phyloP scores from a whole-genome alignment of 92 coral and sea anemone species.

The Porites rus region DNA sequence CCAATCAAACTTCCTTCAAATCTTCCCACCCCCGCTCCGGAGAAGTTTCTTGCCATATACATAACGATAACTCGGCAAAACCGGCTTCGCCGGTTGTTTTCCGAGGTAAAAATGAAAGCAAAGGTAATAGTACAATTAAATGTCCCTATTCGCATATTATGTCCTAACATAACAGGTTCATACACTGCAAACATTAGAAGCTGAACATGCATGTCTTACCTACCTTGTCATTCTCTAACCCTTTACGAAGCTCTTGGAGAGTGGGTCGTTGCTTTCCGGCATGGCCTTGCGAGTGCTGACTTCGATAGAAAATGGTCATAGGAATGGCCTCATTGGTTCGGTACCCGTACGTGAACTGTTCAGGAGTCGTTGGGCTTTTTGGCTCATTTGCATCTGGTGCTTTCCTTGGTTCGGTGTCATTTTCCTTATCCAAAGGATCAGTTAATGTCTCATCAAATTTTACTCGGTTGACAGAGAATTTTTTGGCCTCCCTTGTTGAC shows the following conservation, averaged over 20 bases:
- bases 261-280: constrained; percentile 89
- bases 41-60: too few species aligned
- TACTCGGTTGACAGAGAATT: constrained; percentile 24
- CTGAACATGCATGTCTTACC: not conserved
- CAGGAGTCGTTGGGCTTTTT: constrained; percentile 67
- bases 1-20: too few species aligned
- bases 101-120: too few species aligned
- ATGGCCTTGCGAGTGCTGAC: constrained; percentile 72
- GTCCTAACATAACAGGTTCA: too few species aligned
- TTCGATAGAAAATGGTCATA: constrained; percentile 95
- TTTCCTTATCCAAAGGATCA: not conserved
- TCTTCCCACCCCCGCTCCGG: too few species aligned
- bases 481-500: constrained; percentile 13
- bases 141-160: too few species aligned
- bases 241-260: constrained; percentile 87
- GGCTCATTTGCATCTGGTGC: not conserved
- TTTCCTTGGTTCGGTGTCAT: not conserved
- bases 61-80: too few species aligned
- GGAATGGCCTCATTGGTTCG: constrained; percentile 95
- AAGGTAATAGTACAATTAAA: too few species aligned
- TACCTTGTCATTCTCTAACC: constrained; percentile 70
- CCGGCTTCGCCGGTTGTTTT: too few species aligned
- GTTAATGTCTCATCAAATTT: not conserved
- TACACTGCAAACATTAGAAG: not conserved
- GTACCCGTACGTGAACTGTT: constrained; percentile 80